Conservation (phyloP, 2,888 invertebrate genomes). For the Buathra laborator region DNA sequence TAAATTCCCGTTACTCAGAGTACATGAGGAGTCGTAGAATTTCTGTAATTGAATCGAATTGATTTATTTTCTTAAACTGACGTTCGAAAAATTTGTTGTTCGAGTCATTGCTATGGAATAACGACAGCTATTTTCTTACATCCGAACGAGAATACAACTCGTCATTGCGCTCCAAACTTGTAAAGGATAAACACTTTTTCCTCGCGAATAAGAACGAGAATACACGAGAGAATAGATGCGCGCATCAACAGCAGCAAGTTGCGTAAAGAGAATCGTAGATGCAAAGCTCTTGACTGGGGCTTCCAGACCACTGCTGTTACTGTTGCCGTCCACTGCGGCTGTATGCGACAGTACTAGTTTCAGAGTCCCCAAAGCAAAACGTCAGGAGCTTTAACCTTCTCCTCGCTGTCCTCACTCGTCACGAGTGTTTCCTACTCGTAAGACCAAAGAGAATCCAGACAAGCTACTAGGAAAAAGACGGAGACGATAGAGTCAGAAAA, state of each 20-base stretch:
- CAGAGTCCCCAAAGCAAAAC: slow-evolving; percentile 20
- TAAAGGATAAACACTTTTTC: slow-evolving; percentile 31
- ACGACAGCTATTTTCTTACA: background rate
- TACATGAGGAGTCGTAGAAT: too few species aligned
- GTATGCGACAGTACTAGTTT: slow-evolving; percentile 24
- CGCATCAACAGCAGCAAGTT: slow-evolving; percentile 5
- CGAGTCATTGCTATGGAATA: background rate
- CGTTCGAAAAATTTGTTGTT: background rate
- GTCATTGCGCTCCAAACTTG: slow-evolving; percentile 2
- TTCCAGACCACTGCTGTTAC: slow-evolving; percentile 10
- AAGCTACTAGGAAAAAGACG: slow-evolving; percentile 6
- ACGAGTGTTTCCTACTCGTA: slow-evolving; percentile 16
- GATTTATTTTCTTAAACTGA: background rate
- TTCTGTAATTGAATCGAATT: too few species aligned
- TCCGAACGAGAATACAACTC: background rate
- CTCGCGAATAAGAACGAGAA: slow-evolving; percentile 30
- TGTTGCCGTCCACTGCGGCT: slow-evolving; percentile 5
- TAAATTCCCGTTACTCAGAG: too few species aligned
- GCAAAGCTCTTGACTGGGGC: slow-evolving; percentile 40
- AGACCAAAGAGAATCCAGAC: slow-evolving; percentile 49
- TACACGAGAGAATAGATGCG: background rate
- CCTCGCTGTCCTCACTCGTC: slow-evolving; percentile 29
- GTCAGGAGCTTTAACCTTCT: slow-evolving; percentile 40
- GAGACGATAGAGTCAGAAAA: slow-evolving; percentile 19
- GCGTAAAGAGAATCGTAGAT: slow-evolving; percentile 61